phyloP scores from a whole-genome alignment of 2,797 vertebrate species.

The Sebastiscus tertius region DNA sequence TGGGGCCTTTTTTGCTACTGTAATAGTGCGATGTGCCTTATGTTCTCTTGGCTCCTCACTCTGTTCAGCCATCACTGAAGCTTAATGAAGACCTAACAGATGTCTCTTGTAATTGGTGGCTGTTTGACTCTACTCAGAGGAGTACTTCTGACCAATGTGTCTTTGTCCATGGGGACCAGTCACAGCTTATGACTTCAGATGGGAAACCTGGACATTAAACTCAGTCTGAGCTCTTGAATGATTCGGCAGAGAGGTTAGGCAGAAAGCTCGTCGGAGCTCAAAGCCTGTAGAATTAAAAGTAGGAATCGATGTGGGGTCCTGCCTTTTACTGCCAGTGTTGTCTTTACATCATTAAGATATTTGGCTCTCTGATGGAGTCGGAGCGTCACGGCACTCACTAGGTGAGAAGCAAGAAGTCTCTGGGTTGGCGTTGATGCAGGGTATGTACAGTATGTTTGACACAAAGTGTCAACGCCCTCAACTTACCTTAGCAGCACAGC shows the following conservation, averaged over 20 bases:
- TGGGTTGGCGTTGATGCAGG: too few relatives aligned
- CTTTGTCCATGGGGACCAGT: background rate
- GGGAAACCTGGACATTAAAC: background rate
- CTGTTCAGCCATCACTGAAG: background rate
- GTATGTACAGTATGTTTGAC: too few relatives aligned
- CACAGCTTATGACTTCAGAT: background rate
- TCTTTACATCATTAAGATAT: background rate
- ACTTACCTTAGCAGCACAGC: too few relatives aligned
- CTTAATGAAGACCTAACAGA: slow-evolving; percentile 54
- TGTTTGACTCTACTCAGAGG: slow-evolving; percentile 45
- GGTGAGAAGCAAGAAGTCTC: too few relatives aligned
- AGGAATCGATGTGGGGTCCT: background rate
- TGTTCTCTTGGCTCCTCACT: slow-evolving; percentile 54
- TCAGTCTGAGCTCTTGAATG: background rate
- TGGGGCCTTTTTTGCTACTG: background rate
- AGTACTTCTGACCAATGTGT: background rate
- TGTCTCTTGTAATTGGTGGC: slow-evolving; percentile 44
- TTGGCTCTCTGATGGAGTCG: background rate
- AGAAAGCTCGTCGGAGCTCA: background rate
- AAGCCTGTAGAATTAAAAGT: background rate
- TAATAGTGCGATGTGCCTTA: slow-evolving; percentile 63
- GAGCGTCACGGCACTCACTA: too few relatives aligned
- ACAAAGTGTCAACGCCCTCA: too few relatives aligned
- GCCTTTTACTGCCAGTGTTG: background rate
- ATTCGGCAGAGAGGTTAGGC: background rate